Evolutionary conservation across 2,888 invertebrate genomes (phyloP).

Genomic region (Stictocephala bisonia): DNA sequence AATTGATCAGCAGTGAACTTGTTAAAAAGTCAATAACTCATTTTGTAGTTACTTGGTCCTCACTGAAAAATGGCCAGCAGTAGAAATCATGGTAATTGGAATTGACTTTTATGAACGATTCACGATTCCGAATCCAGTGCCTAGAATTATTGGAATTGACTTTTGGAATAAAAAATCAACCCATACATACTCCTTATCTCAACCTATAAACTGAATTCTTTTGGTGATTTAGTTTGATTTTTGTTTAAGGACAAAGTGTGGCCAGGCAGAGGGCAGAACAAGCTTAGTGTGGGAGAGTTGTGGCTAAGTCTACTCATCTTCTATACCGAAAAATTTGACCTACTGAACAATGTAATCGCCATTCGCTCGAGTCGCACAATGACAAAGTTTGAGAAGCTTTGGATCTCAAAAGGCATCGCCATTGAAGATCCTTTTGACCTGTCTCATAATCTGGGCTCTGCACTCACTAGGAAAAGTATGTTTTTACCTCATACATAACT

Average conservation of each 20-base stretch:
- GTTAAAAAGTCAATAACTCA: too few relatives aligned
- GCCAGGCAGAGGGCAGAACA: slow-evolving; percentile 65
- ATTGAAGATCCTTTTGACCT: slow-evolving; percentile 74
- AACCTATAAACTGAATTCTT: neutral
- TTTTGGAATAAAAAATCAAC: too few relatives aligned
- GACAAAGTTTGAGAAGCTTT: slow-evolving; percentile 68
- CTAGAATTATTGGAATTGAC: too few relatives aligned
- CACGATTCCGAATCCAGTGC: too few relatives aligned
- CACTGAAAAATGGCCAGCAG: too few relatives aligned
- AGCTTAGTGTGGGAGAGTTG: slow-evolving; percentile 65
- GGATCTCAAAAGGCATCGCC: slow-evolving; percentile 68
- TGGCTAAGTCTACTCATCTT: slow-evolving; percentile 69
- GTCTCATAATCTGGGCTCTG: slow-evolving; percentile 69
- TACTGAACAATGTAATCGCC: slow-evolving; percentile 66
- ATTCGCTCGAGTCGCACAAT: slow-evolving; percentile 66
- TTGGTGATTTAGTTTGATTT: slow-evolving; percentile 17
- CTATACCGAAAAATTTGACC: slow-evolving; percentile 68
- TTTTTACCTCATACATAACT: slow-evolving; percentile 41
- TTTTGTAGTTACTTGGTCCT: too few relatives aligned
- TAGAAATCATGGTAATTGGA: too few relatives aligned
- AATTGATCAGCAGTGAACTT: too few relatives aligned
- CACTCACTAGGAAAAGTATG: slow-evolving; percentile 68
- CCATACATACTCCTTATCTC: too few relatives aligned
- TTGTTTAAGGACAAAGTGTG: slow-evolving; percentile 62
- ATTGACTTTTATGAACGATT: too few relatives aligned